These are phyloP conservation scores for Alligator sinensis DNA, from an alignment of 2,113 vertebrate species.

Conservation along the genomic window DNA sequence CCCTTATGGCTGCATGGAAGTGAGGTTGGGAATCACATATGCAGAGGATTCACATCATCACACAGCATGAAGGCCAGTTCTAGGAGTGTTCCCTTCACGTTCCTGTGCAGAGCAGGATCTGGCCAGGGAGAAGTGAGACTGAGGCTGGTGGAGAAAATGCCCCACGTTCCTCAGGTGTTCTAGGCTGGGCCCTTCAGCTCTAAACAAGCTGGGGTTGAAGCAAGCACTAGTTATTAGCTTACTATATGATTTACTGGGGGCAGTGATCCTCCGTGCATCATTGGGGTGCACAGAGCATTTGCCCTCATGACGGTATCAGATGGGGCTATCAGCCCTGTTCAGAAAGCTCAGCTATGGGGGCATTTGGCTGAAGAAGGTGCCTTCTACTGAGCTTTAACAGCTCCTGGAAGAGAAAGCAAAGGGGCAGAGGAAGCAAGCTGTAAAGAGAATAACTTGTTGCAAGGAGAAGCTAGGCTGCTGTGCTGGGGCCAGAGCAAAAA, in stretches of 20 bases:
- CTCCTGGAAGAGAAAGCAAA: too few species aligned
- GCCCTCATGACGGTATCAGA: background rate
- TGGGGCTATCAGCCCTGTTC: too few species aligned
- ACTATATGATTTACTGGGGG: too few species aligned
- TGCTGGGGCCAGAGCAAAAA: too few species aligned
- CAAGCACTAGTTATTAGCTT: rapidly evolving
- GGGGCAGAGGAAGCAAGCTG: too few species aligned
- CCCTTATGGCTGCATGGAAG: background rate
- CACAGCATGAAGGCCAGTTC: background rate
- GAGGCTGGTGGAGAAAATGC: background rate
- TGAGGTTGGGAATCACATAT: background rate
- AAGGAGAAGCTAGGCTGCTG: too few species aligned
- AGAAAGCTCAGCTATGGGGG: too few species aligned
- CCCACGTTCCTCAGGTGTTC: background rate
- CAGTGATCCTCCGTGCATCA: rapidly evolving
- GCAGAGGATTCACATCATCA: background rate
- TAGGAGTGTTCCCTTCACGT: rapidly evolving
- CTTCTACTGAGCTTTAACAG: too few species aligned
- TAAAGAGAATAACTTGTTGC: too few species aligned
- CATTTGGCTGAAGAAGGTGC: too few species aligned
- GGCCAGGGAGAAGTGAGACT: background rate
- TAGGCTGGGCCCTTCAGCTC: background rate
- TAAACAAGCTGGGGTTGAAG: rapidly evolving
- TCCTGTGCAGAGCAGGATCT: background rate
- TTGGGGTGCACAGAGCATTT: background rate